A percentile compares a stretch with the other conserved stretches of the same genome.
Evolutionary conservation across 1,140 invertebrate species (phyloP).

Genomic region (Eumeta japonica): DNA sequence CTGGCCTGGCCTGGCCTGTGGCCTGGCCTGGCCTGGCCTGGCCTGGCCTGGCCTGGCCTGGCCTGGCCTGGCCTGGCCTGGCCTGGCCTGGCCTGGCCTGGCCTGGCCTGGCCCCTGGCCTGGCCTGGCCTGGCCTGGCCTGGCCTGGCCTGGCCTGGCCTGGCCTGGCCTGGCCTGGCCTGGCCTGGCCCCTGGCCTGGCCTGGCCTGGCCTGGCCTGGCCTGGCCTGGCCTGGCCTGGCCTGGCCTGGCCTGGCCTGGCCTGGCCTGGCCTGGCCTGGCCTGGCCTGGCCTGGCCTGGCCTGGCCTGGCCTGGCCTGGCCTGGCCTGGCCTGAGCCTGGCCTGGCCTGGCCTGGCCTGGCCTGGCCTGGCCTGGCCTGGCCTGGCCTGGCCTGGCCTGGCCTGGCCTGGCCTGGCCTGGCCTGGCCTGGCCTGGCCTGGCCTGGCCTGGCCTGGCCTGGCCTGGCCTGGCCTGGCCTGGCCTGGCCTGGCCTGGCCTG

Average conservation of each 20-base stretch:
- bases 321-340: slow-evolving; percentile 1
- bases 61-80: background rate
- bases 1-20: slow-evolving; percentile 8
- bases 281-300: slow-evolving; percentile 1
- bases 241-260: slow-evolving; percentile 1
- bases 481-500: background rate
- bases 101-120: no score
- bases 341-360: slow-evolving; percentile 1
- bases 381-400: slow-evolving; percentile 1
- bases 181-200: no score
- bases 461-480: slow-evolving; percentile 12
- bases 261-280: slow-evolving; percentile 9
- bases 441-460: slow-evolving; percentile 2
- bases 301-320: slow-evolving; percentile 1
- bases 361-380: background rate
- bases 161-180: slow-evolving; percentile 1
- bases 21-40: background rate
- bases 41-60: slow-evolving; percentile 1
- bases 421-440: slow-evolving; percentile 7
- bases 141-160: slow-evolving; percentile 1
- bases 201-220: no score
- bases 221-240: slow-evolving; percentile 1
- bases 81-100: background rate
- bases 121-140: slow-evolving; percentile 1
- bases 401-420: slow-evolving; percentile 1